Evolutionary conservation across 1,140 invertebrate species (phyloP).

Genomic region (Drosophila triauraria): DNA sequence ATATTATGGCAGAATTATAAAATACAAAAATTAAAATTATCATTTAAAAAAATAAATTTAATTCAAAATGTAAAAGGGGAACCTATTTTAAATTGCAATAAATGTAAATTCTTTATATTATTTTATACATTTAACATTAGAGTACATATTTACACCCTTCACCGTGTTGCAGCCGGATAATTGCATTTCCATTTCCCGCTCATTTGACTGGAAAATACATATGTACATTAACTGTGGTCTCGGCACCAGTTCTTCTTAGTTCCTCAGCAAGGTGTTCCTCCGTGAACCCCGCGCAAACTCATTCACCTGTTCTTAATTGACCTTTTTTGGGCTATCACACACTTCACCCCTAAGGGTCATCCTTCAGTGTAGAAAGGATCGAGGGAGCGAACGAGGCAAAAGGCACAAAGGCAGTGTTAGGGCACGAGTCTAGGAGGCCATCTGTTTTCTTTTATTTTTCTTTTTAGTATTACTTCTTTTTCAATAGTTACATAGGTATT

Average conservation of each 20-base stretch:
- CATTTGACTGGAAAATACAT: slow-evolving; percentile 13
- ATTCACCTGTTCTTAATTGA: slow-evolving; percentile 81
- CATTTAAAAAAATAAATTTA: too few relatives aligned
- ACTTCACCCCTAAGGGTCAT: slow-evolving; percentile 49
- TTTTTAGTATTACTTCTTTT: neutral
- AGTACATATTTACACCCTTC: neutral
- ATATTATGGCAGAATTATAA: too few relatives aligned
- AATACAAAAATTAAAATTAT: too few relatives aligned
- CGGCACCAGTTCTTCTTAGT: neutral
- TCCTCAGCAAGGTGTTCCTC: neutral
- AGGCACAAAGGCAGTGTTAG: slow-evolving; percentile 11
- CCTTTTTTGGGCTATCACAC: slow-evolving; percentile 54
- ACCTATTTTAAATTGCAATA: neutral
- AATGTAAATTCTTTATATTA: neutral
- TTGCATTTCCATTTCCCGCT: slow-evolving; percentile 52
- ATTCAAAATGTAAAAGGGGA: too few relatives aligned
- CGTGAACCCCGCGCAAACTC: slow-evolving; percentile 46
- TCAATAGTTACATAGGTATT: neutral
- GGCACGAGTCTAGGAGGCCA: slow-evolving; percentile 20
- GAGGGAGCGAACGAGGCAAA: neutral
- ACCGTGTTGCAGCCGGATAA: neutral
- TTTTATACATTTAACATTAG: too few relatives aligned
- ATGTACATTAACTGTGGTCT: slow-evolving; percentile 1
- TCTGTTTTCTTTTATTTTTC: slow-evolving; percentile 18
- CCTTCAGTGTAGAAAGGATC: slow-evolving; percentile 14